Conservation (phyloP, 2,797 vertebrate species). For the Limnodromus scolopaceus region DNA sequence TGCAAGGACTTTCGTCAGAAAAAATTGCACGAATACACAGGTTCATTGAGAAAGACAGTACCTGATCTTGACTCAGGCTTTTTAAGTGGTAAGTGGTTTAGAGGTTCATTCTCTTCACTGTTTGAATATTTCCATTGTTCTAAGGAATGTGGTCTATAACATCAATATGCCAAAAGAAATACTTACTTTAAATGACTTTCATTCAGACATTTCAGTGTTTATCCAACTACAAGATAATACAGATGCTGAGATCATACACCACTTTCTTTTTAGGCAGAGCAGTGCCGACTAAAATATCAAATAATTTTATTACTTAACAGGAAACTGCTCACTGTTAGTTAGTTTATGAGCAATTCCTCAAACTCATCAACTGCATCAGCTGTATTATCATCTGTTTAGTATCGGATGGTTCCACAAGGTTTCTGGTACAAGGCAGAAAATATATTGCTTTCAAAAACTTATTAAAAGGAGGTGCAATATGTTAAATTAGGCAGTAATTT, state of each 20-base stretch:
- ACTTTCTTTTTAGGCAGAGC: neutral
- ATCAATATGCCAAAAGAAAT: neutral
- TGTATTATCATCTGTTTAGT: neutral
- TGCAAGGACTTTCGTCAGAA: neutral
- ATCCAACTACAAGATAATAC: neutral
- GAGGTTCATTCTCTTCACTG: neutral
- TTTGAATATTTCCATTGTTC: neutral
- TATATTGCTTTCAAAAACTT: neutral
- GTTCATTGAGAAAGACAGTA: neutral
- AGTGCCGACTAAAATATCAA: neutral
- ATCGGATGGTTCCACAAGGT: neutral
- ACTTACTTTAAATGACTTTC: neutral
- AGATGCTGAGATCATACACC: neutral
- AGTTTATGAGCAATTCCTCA: neutral
- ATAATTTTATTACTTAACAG: neutral
- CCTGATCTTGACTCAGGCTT: neutral
- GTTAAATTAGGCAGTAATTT: neutral
- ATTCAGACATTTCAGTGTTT: neutral
- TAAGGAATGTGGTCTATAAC: neutral
- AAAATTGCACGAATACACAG: neutral
- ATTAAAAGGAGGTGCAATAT: neutral
- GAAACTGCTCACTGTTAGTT: constrained; percentile 13
- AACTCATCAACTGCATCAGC: neutral
- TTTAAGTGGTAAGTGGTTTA: neutral
- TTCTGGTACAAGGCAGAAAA: neutral